phyloP scores from a whole-genome alignment of 2,113 vertebrate species.

The Corythornis vintsioides region DNA sequence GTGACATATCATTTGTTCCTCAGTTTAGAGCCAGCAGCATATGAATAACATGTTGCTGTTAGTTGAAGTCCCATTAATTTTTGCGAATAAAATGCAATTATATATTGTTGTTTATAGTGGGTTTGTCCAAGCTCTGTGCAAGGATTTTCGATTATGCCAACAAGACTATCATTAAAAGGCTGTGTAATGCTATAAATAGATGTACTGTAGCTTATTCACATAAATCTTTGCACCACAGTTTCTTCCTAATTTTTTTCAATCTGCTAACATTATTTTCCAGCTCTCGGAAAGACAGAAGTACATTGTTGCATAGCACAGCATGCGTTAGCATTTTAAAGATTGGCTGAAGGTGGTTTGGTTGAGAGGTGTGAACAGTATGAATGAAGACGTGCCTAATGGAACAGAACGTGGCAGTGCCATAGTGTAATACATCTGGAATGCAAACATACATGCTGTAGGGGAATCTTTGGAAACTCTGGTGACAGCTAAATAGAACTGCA shows the following conservation, averaged over 20 bases:
- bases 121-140: neutral
- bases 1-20: too few relatives aligned
- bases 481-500: neutral
- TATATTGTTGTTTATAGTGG: neutral
- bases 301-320: neutral
- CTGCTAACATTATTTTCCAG: neutral
- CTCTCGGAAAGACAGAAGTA: neutral
- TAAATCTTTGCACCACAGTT: neutral
- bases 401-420: neutral
- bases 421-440: neutral
- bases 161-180: constrained; percentile 1
- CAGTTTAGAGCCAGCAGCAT: constrained; percentile 25
- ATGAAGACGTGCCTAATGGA: neutral
- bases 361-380: neutral
- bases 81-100: constrained; percentile 47
- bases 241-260: constrained; percentile 5
- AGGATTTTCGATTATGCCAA: constrained; percentile 8
- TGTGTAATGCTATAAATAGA: constrained; percentile 28
- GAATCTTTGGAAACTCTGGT: neutral
- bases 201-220: neutral
- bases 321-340: constrained; percentile 16
- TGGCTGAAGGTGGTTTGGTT: constrained; percentile 12
- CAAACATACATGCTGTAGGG: neutral
- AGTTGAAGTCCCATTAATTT: constrained; percentile 36
- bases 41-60: constrained; percentile 37